These are phyloP conservation scores for Amblyraja radiata DNA, from an alignment of 2,797 vertebrate species.

Conservation along the genomic window DNA sequence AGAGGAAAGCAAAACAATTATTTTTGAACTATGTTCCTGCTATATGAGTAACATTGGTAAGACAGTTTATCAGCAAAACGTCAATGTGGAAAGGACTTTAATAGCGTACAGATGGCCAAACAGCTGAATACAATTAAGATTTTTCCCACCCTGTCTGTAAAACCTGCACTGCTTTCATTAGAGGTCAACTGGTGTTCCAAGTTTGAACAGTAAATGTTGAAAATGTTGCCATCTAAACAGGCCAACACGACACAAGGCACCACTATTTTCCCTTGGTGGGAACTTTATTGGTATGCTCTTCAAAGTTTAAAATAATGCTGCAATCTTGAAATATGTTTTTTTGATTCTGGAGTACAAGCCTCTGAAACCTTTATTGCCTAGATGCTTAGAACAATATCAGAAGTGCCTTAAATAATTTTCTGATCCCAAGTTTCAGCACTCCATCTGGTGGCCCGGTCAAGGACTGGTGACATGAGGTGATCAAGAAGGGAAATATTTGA, in stretches of 20 bases:
- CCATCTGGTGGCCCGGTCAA: background rate
- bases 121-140: conserved; percentile 23
- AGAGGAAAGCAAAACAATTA: background rate
- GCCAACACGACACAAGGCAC: background rate
- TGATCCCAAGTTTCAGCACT: background rate
- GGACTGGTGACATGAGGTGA: background rate
- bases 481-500: background rate
- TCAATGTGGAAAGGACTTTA: background rate
- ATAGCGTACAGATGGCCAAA: background rate
- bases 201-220: background rate
- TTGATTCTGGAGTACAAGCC: background rate
- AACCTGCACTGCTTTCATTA: conserved; percentile 16
- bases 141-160: conserved; percentile 22
- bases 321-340: background rate
- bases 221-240: background rate
- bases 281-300: background rate
- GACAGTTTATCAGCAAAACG: conserved; percentile 8
- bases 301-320: background rate
- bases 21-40: background rate
- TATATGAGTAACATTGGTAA: background rate
- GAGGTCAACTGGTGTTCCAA: background rate
- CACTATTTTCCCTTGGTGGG: background rate
- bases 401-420: background rate
- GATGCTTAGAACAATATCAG: background rate
- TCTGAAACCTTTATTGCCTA: background rate